Evolutionary conservation across 1,140 invertebrate genomes (phyloP).

Genomic region (Bombus terrestris): DNA sequence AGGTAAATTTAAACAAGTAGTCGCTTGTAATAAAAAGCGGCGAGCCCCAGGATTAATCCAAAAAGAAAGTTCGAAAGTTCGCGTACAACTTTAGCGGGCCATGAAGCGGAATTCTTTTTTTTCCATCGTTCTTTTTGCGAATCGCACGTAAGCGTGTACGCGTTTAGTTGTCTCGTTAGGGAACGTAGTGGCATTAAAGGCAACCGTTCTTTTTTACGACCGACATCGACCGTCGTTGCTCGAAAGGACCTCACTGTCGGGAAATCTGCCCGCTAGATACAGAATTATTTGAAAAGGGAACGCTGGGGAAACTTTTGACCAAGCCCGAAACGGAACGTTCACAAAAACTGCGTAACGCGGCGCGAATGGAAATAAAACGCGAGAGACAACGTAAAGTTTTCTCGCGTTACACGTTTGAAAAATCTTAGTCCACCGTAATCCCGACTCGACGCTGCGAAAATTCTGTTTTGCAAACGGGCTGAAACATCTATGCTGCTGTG

Average conservation of each 20-base stretch:
- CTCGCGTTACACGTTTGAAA: conserved; percentile 9
- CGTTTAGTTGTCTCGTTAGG: not conserved
- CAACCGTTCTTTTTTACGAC: not conserved
- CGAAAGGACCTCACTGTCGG: not conserved
- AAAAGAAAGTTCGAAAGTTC: conserved; percentile 3
- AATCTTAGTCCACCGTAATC: not conserved
- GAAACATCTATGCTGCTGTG: not conserved
- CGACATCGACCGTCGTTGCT: not conserved
- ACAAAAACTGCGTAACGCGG: not conserved
- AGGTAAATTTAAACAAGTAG: conserved; percentile 23
- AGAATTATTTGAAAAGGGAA: conserved; percentile 25
- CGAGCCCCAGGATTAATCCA: not conserved
- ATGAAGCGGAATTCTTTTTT: not conserved
- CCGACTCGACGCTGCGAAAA: not conserved
- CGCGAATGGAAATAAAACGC: not conserved
- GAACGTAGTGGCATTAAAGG: not conserved
- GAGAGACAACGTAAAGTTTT: not conserved
- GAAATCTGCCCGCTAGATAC: not conserved
- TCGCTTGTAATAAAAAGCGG: conserved; percentile 7
- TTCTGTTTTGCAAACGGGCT: not conserved
- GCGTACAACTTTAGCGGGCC: not conserved
- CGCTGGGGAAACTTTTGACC: not conserved
- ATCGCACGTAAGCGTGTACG: not conserved
- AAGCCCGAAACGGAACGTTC: not conserved
- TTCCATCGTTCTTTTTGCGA: not conserved